Evolutionary conservation across 2,888 invertebrate genomes (phyloP), one percentile per base, ranked within the genome.

Genomic region (Hydraecia micacea): DNA sequence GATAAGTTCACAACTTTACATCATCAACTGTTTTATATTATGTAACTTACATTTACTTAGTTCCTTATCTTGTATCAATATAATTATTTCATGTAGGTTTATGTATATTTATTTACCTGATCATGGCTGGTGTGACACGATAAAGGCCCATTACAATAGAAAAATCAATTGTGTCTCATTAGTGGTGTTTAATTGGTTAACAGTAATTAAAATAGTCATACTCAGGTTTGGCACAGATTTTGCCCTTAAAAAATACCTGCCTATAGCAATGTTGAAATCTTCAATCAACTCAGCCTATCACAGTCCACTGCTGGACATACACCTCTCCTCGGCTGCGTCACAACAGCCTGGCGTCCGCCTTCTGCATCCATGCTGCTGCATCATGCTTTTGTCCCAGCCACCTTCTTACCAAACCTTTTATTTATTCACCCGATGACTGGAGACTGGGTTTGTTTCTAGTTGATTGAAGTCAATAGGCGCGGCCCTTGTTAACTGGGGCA

Each of bases 1-100:
- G 75, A 72, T 74, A 75, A 75, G 21, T 68, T 60, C 36, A 28
- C 11, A 70, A 65, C 42, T 63, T 77, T 55, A 63, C 36, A 60
- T 65, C 42, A 66, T 65, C 25, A 15, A 73, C 46, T 49, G 25
- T 71, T 52, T 32, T 52, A n/a, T 36, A n/a, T 58, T 79, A 58
- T 58, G 69, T 28, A 65, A 78, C 32, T 49, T 60, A 32, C 13
- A 60, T 60, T 68, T 60, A 32, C 13, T 42, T 11, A 68, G 9
- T 55, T 25, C 15, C 25, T 5, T 67, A 36, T 11, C 68, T n/a
- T 49, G 7, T 6, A 36, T n/a, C n/a, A 21, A 73, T 68, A 21
- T 18, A 9, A 36, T 36, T n/a, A 1, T 18, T 25, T 28, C 5
- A 28, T 28, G 5, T 25, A 21, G n/a, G 36, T 39, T 62, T 39